Evolutionary conservation across 2,113 vertebrate genomes (phyloP).

Genomic region (Pithys albifrons): DNA sequence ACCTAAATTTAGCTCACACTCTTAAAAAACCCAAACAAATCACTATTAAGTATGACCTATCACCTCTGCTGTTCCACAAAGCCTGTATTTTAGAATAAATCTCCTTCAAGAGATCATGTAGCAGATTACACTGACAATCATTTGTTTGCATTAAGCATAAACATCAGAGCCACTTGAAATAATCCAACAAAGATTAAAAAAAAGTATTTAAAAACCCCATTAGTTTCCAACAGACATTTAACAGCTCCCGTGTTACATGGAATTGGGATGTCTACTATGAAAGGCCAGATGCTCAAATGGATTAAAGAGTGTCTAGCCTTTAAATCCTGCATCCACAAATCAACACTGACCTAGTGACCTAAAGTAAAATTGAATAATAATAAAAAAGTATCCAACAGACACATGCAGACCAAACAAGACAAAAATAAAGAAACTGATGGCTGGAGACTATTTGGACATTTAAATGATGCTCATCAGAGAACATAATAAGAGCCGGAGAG

Average conservation of each 20-base stretch:
- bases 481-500: background rate
- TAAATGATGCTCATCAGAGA: background rate
- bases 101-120: conserved; percentile 1
- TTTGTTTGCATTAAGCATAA: conserved; percentile 17
- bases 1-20: background rate
- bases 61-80: background rate
- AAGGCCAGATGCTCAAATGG: conserved; percentile 52
- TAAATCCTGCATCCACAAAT: conserved; percentile 33
- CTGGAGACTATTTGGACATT: background rate
- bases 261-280: background rate
- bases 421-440: background rate
- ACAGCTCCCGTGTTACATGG: background rate
- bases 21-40: background rate
- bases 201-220: background rate
- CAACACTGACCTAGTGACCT: conserved; percentile 51
- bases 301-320: conserved; percentile 49
- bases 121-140: conserved; percentile 14
- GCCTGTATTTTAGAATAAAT: background rate
- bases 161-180: background rate
- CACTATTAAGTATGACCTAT: background rate
- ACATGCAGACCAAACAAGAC: background rate
- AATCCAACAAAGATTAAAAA: background rate
- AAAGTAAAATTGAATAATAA: background rate
- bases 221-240: background rate
- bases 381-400: background rate